Evolutionary conservation across 92 coral and sea anemone genomes (phyloP).

Genomic region (Galaxea fascicularis): DNA sequence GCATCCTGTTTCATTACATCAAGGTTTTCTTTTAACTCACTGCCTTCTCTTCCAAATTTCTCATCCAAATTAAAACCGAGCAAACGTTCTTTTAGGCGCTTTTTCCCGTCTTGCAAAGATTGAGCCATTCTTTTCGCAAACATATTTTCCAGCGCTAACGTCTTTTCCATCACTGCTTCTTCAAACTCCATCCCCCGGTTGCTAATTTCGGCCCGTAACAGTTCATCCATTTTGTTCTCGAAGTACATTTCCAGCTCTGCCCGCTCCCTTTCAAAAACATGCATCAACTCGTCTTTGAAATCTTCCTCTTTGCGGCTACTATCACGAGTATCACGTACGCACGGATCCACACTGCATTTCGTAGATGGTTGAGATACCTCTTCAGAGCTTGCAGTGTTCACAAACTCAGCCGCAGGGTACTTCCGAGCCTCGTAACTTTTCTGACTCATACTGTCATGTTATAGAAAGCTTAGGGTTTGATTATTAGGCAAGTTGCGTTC

Average conservation of each 20-base stretch:
- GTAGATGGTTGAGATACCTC: neutral
- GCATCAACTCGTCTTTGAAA: neutral
- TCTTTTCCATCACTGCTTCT: neutral
- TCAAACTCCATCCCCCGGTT: neutral
- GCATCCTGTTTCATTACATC: neutral
- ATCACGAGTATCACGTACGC: neutral
- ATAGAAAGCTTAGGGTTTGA: neutral
- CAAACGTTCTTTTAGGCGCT: neutral
- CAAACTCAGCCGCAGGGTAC: neutral
- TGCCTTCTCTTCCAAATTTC: neutral
- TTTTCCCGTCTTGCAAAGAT: neutral
- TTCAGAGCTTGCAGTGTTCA: neutral
- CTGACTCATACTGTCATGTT: neutral
- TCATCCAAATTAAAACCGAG: neutral
- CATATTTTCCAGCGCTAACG: neutral
- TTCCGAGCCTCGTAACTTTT: neutral
- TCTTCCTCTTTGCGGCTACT: neutral
- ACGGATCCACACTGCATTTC: neutral
- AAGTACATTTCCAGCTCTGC: neutral
- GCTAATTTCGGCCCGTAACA: neutral
- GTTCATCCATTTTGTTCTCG: neutral
- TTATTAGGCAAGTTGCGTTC: neutral
- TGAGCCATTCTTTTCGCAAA: neutral
- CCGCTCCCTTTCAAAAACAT: neutral
- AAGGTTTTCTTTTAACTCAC: neutral